A percentile compares a stretch with the other conserved stretches of the same genome.
These are phyloP conservation scores for Alca torda DNA, from an alignment of 2,797 vertebrate genomes.

Conservation along the genomic window DNA sequence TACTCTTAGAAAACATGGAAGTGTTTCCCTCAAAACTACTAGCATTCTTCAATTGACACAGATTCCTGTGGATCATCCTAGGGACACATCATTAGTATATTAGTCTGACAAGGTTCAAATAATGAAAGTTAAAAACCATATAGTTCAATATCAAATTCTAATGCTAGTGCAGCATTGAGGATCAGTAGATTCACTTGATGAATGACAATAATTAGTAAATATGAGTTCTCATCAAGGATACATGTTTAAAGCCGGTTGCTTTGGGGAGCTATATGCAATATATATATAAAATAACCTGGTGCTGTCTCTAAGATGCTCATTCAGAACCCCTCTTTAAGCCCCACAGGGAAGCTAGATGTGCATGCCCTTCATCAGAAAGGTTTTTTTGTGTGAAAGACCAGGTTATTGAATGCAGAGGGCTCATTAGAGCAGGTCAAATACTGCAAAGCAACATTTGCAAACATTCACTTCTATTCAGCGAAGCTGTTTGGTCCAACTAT, in stretches of 20 bases:
- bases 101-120: not conserved
- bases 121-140: not conserved
- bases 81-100: not conserved
- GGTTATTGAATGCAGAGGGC: not conserved
- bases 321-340: not conserved
- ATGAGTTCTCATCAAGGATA: not conserved
- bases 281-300: not conserved
- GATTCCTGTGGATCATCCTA: not conserved
- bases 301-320: not conserved
- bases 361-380: not conserved
- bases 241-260: not conserved
- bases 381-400: not conserved
- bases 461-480: not conserved
- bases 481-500: not conserved
- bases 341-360: not conserved
- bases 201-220: constrained; percentile 42
- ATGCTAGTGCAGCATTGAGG: not conserved
- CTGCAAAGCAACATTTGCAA: constrained; percentile 24
- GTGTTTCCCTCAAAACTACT: not conserved
- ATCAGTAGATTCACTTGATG: constrained; percentile 16
- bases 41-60: not conserved
- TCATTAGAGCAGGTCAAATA: not conserved
- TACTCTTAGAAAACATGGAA: not conserved
- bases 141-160: constrained; percentile 30
- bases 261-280: not conserved